Base-by-base conservation (phyloP, 2,113 vertebrate species). In the Poicephalus meyeri region DNA sequence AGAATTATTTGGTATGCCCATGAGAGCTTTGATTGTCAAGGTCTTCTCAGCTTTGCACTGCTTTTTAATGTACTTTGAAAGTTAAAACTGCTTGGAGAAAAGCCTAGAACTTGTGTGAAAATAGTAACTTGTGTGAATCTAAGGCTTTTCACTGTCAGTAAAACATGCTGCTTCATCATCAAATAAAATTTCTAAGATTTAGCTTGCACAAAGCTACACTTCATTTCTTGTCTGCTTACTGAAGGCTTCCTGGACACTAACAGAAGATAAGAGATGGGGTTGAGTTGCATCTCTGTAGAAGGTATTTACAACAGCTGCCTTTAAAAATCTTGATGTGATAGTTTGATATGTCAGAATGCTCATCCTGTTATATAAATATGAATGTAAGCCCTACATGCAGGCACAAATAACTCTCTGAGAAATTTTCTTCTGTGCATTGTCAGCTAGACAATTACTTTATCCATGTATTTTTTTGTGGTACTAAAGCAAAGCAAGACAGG, bases 261-360 rank as follows among this genome's bases (percentile, higher is more conserved):
- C 33, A 92, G 41, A 60, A 72, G 19, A n/a, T 12, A 46, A 79
- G 52, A 64, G 16, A 68, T 90, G 77, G 39, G 7, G 28, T 6
- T 86, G 47, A 92, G 21, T 76, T 69, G 16, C 77, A 69, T 56
- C 65, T 80, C 28, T 64, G 42, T 56, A 41, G 39, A 86, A 86
- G 10, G 3, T 64, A 29, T 88, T 86, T 88, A 80, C 35, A 94
- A 78, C 49, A 74, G 29, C 55, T 78, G 39, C 56, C 61, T 86
- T 84, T 60, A 81, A 92, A 93, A 91, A 42, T 89, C 55, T 84
- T 63, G 26, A 47, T 65, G 64, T 83, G 84, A 47, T 89, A 79
- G 80, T 89, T 74, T 80, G 89, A 73, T 64, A 94, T 10, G 26
- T 91, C 63, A 77, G 85, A 88, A 93, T 71, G 86, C 39, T 88